Base-by-base conservation (phyloP, 2,797 vertebrate species). In the Rhadinocentrus ornatus region DNA sequence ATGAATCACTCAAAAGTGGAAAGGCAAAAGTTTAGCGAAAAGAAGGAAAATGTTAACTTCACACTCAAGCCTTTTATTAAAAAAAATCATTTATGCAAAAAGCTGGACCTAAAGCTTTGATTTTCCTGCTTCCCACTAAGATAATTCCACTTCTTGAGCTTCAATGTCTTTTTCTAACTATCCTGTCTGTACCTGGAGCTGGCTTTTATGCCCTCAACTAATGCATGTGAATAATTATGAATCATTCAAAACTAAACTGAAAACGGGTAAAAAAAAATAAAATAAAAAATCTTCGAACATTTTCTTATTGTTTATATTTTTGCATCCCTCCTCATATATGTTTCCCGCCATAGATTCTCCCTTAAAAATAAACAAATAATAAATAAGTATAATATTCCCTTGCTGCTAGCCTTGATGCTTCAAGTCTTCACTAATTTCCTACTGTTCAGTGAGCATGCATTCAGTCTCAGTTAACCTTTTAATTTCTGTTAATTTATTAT, bases 121-220 rank as follows among this genome's bases (percentile, higher is more conserved):
- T 90, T 86, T 86, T 73, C 54, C 56, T 50, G 29, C 77, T 86
- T 22, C 29, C 16, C 29, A 67, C 61, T 81, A 85, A 89, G 87
- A 81, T 79, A 74, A 84, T 88, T 87, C 85, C 70, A 74, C 71
- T 89, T 88, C 77, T 54, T 73, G 69, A 62, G 81, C 56, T 77
- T 88, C 73, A 77, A 73, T 69, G 78, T 78, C n/a, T 71, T 88
- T 78, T 78, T 62, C 77, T 89, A 89, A 92, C 91, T 86, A 89
- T 75, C 77, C 83, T 72, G 77, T 56, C 61, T 65, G 71, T 48
- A 80, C 73, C 69, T 6, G 3, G 62, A 75, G 67, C 60, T 52
- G 52, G 27, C 26, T 73, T 9, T 18, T 72, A 71, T 52, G 73
- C 77, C 77, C 78, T 80, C 7, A 88, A 85, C 82, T 66, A 83